Percentiles rank a stretch among this genome's conserved stretches.
These are phyloP conservation scores for Megalops atlanticus DNA, from an alignment of 2,113 vertebrate species.

Conservation along the genomic window DNA sequence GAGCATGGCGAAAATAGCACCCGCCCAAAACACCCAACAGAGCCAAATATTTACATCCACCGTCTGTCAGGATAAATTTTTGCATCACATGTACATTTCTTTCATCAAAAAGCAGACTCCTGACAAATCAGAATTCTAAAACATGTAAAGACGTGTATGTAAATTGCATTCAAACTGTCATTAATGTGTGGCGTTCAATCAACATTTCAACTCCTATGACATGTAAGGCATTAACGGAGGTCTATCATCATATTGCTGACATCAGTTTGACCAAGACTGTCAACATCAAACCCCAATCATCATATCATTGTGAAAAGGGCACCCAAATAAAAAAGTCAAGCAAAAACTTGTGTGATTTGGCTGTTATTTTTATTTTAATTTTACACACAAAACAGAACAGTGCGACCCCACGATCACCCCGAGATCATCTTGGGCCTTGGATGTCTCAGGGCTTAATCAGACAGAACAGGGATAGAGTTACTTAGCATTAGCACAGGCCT, in stretches of 20 bases:
- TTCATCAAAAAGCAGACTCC: not conserved
- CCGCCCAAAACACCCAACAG: not conserved
- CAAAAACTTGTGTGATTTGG: too few species aligned
- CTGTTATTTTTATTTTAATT: not conserved
- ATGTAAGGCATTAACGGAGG: too few species aligned
- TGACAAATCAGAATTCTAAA: too few species aligned
- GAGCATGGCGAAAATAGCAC: not conserved
- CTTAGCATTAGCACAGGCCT: too few species aligned
- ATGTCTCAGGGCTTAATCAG: not conserved
- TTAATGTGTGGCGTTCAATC: too few species aligned
- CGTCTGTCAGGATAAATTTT: not conserved
- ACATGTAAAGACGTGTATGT: too few species aligned
- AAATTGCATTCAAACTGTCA: too few species aligned
- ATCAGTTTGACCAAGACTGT: too few species aligned
- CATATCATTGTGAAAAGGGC: not conserved
- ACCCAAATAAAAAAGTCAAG: not conserved
- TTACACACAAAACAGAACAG: not conserved
- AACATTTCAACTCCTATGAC: too few species aligned
- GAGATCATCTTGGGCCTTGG: not conserved
- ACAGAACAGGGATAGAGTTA: not conserved
- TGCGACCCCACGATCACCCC: too few species aligned
- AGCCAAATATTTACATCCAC: not conserved
- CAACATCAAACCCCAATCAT: not conserved
- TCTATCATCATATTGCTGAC: too few species aligned
- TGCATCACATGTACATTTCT: not conserved